Evolutionary conservation across 2,888 invertebrate genomes (phyloP).

Genomic region (Pachydiplax longipennis): DNA sequence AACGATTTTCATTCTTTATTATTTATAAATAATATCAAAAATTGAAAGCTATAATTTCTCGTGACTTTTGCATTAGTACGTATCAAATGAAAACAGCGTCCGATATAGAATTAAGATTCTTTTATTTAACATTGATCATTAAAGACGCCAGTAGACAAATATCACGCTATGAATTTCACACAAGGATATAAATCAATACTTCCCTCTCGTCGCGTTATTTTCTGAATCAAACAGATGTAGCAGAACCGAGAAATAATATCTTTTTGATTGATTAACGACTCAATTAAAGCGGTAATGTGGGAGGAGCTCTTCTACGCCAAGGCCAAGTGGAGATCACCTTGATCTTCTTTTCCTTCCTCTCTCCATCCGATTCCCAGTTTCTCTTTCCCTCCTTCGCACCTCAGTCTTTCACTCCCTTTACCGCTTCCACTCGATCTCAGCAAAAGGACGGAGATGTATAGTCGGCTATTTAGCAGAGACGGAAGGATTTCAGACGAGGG

Average conservation of each 20-base stretch:
- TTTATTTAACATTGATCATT: no score
- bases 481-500: conserved; percentile 1
- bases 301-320: background rate
- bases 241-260: background rate
- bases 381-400: background rate
- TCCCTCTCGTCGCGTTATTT: no score
- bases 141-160: no score
- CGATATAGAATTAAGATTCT: no score
- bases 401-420: background rate
- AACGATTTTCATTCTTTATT: no score
- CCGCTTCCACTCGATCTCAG: background rate
- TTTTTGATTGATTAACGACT: background rate
- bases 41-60: no score
- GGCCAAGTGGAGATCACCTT: background rate
- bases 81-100: no score
- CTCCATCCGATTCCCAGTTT: background rate
- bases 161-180: no score
- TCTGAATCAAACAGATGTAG: background rate
- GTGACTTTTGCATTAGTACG: no score
- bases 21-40: no score
- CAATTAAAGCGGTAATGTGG: background rate
- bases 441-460: conserved; percentile 19
- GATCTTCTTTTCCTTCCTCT: background rate
- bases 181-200: no score
- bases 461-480: background rate